Evolutionary conservation across 1,140 invertebrate genomes (phyloP), one percentile per base, ranked within the genome.

Genomic region (Hestina assimilis): DNA sequence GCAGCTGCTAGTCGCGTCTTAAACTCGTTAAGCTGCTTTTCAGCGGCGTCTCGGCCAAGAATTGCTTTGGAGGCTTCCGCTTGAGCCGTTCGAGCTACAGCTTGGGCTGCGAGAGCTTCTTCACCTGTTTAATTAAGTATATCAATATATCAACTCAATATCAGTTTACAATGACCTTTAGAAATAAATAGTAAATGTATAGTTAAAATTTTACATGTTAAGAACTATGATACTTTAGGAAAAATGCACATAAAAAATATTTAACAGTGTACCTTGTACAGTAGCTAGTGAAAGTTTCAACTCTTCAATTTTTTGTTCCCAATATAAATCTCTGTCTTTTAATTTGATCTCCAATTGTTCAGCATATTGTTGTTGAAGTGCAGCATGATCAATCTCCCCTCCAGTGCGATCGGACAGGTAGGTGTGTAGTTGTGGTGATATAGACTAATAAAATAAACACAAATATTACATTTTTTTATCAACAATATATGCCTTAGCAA

Each of bases 91-190:
- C 88, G 69, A 8, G 87, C 87, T 24, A 89, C 84, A n/a, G 80
- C 64, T 52, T 89, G 83, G 0, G 93, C 93, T n/a, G 87, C 88
- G 2, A 80, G 64, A 35, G 87, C 86, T 61, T 89, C 88, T 56
- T 88, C 85, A 31, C 87, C 87, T 89, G 23, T 15, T 45, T 63
- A 7, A 53, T 46, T 35, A 15, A 33, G 56, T 53, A 59, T 20
- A 40, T 14, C 15, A 12, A 47, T 56, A 59, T 11, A 38, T 3
- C 14, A 5, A 5, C n/a, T n/a, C n/a, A n/a, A n/a, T n/a, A n/a
- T n/a, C n/a, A n/a, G n/a, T n/a, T n/a, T n/a, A n/a, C n/a, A n/a
- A n/a, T n/a, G n/a, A n/a, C n/a, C n/a, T n/a, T n/a, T n/a, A n/a
- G n/a, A n/a, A n/a, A n/a, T n/a, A n/a, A n/a, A n/a, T n/a, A n/a